These are phyloP conservation scores for Drosophila trapezifrons DNA, from an alignment of 1,140 invertebrate genomes.

Conservation along the genomic window DNA sequence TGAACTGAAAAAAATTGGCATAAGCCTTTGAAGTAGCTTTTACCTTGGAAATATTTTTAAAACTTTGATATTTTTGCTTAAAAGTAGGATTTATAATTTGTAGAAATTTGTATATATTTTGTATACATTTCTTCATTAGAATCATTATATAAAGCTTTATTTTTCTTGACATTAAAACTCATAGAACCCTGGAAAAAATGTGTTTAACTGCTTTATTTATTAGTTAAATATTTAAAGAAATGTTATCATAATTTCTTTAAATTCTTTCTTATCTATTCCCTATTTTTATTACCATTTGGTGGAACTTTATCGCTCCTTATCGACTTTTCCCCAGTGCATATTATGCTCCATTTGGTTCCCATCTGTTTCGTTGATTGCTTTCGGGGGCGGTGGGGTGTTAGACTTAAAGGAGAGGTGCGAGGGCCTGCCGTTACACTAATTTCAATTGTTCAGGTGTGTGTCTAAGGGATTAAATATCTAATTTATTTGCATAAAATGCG, in stretches of 20 bases:
- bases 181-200: no score
- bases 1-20: conserved; percentile 8
- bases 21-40: background rate
- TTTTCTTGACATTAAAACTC: background rate
- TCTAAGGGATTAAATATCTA: conserved; percentile 47
- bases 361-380: conserved; percentile 52
- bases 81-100: background rate
- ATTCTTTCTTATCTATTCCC: background rate
- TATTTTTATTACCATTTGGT: background rate
- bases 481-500: conserved; percentile 46
- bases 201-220: no score
- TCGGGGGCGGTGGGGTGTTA: background rate
- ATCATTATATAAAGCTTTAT: no score
- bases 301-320: background rate
- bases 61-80: fast-evolving
- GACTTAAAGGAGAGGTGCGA: background rate
- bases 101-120: background rate
- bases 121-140: no score
- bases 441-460: conserved; percentile 48
- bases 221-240: background rate
- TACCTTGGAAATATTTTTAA: no score
- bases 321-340: conserved; percentile 31
- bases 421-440: conserved; percentile 35
- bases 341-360: conserved; percentile 41
- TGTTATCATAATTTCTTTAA: background rate